A percentile compares a stretch with the other conserved stretches of the same genome.
Evolutionary conservation across 2,797 vertebrate genomes (phyloP).

Genomic region (Notolepis coatsorum): DNA sequence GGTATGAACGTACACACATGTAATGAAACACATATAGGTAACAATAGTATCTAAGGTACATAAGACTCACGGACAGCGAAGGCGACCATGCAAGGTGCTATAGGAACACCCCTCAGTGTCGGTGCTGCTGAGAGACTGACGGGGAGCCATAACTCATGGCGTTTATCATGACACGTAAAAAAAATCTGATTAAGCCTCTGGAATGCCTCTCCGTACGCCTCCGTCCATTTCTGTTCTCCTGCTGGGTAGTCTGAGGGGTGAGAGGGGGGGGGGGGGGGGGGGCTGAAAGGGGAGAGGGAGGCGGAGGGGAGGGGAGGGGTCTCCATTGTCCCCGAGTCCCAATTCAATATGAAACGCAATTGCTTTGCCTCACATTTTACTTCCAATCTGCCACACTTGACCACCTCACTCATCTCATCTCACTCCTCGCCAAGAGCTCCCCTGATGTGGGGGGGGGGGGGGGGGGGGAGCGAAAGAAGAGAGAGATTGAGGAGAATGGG

Average conservation of each 20-base stretch:
- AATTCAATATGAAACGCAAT: conserved; percentile 87
- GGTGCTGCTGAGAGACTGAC: conserved; percentile 33
- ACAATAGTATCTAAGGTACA: too few species aligned
- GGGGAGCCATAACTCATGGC: conserved; percentile 28
- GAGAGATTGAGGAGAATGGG: conserved; percentile 34
- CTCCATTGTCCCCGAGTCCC: conserved; percentile 81
- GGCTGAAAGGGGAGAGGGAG: conserved; percentile 41
- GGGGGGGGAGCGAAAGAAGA: conserved; percentile 18
- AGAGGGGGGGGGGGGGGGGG: conserved; percentile 9
- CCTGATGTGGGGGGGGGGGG: conserved; percentile 47
- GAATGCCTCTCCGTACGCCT: conserved; percentile 51
- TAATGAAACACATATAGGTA: too few species aligned
- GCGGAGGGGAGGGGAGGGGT: conserved; percentile 45
- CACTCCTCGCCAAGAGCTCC: conserved; percentile 62
- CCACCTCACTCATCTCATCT: conserved; percentile 74
- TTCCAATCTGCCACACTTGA: conserved; percentile 75
- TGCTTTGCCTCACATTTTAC: conserved; percentile 81
- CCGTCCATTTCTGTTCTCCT: conserved; percentile 17
- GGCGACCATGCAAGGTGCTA: too few species aligned
- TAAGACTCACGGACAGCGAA: too few species aligned
- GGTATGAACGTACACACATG: too few species aligned
- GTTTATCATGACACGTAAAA: conserved; percentile 42
- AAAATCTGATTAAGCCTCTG: conserved; percentile 54
- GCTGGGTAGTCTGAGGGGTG: conserved; percentile 51
- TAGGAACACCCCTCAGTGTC: too few species aligned